These are phyloP conservation scores for Chamaea fasciata DNA, from an alignment of 2,113 vertebrate species.

Conservation along the genomic window DNA sequence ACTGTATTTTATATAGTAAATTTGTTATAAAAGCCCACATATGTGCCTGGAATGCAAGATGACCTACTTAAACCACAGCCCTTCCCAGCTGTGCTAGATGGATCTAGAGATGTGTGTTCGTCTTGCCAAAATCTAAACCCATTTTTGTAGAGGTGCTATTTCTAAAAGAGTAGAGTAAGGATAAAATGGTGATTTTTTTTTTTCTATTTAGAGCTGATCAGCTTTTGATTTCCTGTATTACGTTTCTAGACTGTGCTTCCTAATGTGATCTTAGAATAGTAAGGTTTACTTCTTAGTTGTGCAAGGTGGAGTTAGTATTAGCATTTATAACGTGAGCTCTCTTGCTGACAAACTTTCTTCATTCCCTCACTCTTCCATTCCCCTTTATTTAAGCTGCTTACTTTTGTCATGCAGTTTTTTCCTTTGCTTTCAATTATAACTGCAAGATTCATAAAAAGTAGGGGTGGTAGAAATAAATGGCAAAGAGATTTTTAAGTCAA, in stretches of 20 bases:
- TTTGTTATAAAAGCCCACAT: background rate
- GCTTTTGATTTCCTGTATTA: background rate
- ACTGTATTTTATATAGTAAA: background rate
- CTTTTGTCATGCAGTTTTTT: background rate
- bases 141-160: background rate
- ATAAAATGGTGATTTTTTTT: background rate
- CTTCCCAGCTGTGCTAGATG: background rate
- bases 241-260: background rate
- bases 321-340: background rate
- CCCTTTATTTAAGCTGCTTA: background rate
- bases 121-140: background rate
- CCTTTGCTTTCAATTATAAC: background rate
- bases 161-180: background rate
- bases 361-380: background rate
- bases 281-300: background rate
- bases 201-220: background rate
- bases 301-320: background rate
- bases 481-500: background rate
- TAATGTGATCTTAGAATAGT: background rate
- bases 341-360: background rate
- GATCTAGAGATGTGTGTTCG: background rate
- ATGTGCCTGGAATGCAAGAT: background rate
- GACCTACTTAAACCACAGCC: background rate
- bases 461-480: background rate
- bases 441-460: background rate